phyloP scores from a whole-genome alignment of 37 sponge, comb jelly and placozoan species.

The Cliona cf. orientalis region DNA sequence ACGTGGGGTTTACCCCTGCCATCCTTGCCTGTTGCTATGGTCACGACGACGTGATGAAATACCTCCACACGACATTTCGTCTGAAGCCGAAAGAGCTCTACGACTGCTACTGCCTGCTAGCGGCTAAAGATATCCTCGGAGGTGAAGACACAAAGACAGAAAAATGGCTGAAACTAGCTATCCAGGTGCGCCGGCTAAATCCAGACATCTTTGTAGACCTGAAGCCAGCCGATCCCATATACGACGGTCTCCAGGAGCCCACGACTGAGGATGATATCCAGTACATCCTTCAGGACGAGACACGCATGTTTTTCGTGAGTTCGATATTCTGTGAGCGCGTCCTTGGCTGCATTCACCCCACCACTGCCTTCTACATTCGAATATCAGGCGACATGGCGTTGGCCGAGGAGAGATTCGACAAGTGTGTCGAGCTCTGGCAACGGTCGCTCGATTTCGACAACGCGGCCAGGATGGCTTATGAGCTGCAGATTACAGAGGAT shows the following conservation, averaged over 20 bases:
- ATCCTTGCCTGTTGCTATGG: constrained; percentile 86
- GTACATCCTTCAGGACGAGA: constrained; percentile 40
- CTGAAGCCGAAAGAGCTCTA: constrained; percentile 51
- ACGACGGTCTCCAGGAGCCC: constrained; percentile 72
- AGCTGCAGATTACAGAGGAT: constrained; percentile 84
- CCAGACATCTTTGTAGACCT: constrained; percentile 12
- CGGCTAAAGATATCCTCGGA: constrained; percentile 63
- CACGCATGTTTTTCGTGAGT: constrained; percentile 51
- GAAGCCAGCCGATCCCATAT: constrained; percentile 37
- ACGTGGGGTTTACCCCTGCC: constrained; percentile 84
- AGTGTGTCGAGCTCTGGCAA: constrained; percentile 82
- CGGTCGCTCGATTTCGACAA: constrained; percentile 81
- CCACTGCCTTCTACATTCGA: constrained; percentile 82
- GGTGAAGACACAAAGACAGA: neutral
- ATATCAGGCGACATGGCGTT: constrained; percentile 84
- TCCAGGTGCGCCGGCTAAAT: constrained; percentile 12
- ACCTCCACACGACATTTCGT: constrained; percentile 46
- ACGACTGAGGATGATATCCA: constrained; percentile 15
- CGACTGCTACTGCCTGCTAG: constrained; percentile 81
- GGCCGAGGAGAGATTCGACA: constrained; percentile 43
- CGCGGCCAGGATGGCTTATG: constrained; percentile 85
- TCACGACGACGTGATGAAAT: constrained; percentile 61
- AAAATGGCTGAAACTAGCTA: constrained; percentile 51
- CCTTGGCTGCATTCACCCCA: constrained; percentile 79
- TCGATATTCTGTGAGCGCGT: constrained; percentile 82